A percentile compares a stretch with the other conserved stretches of the same genome.
Evolutionary conservation across 2,113 vertebrate genomes (phyloP).

Genomic region (Pimephales promelas): DNA sequence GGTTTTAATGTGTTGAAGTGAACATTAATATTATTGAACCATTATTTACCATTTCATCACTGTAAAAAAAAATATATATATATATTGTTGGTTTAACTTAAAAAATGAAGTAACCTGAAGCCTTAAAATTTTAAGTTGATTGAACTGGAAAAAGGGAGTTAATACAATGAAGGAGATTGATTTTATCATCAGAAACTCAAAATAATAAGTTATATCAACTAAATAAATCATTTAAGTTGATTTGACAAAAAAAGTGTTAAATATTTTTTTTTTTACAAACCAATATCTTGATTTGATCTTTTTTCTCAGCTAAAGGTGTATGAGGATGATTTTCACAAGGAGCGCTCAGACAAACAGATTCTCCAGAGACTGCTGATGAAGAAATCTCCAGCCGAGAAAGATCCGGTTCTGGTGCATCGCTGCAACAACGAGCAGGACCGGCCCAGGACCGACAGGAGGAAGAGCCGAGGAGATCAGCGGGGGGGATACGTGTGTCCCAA

Average conservation of each 20-base stretch:
- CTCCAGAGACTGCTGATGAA: slow-evolving; percentile 78
- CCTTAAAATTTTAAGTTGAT: no score
- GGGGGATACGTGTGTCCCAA: slow-evolving; percentile 60
- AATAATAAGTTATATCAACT: no score
- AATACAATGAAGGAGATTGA: no score
- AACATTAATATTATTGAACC: background rate
- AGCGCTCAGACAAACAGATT: slow-evolving; percentile 79
- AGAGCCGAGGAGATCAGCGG: background rate
- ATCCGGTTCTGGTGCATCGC: slow-evolving; percentile 74
- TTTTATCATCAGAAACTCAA: no score
- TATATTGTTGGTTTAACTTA: no score
- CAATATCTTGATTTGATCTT: background rate
- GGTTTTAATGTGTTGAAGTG: background rate
- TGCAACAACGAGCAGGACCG: slow-evolving; percentile 74
- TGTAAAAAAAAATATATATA: no score
- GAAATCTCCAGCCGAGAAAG: slow-evolving; percentile 60
- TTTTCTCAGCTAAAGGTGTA: slow-evolving; percentile 77
- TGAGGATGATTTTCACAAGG: slow-evolving; percentile 79
- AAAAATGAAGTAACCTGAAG: no score
- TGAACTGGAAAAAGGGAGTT: no score
- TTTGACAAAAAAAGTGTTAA: no score
- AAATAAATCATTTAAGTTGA: no score
- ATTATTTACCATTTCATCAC: background rate
- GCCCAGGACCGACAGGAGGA: slow-evolving; percentile 53
- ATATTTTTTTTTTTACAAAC: no score